Evolutionary conservation across 2,113 vertebrate species (phyloP), one percentile per base, ranked within the genome.

Genomic region (Nyctereutes procyonoides): DNA sequence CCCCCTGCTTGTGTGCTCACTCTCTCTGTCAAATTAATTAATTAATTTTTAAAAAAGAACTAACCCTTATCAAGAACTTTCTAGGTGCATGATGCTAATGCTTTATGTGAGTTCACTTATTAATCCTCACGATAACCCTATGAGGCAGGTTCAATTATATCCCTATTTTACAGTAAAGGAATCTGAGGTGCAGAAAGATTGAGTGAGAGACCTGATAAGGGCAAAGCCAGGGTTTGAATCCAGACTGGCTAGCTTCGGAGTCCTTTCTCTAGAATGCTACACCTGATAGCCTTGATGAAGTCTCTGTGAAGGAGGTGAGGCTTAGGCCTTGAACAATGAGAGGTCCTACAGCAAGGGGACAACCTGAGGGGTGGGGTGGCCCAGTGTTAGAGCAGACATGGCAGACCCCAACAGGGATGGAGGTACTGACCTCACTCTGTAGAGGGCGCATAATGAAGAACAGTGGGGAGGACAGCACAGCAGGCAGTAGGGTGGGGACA

Each of bases 391-490:
- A 19, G 26, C 38, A 28, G 35, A 30, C 32, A 6, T n/a, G 35
- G 15, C 19, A 48, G 90, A 35, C 5, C 9, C 62, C 65, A 13
- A 3, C 8, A 7, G 22, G 71, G 28, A 91, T 55, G 60, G 56
- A 3, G 53, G 12, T 26, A 19, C 28, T 15, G 8, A 43, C 32
- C 24, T 88, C 1, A 12, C 10, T 4, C 1, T 4, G 67, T n/a
- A 74, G 38, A 77, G 65, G 32, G 19, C 43, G 2, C 0, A 0
- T 19, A 0, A 0, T 48, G 35, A 53, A 6, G 48, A 84, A 8
- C 5, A 4, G 69, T 1, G 4, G 56, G 35, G 43, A 16, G 73
- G 15, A 79, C 0, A 56, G 26, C 0, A 0, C 43, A 43, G 43
- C 43, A 19, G 51, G 48, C 5, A 10, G 30, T 4, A 28, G 9